These are phyloP conservation scores for Stenichneumon culpator DNA, from an alignment of 2,888 invertebrate genomes.

Conservation along the genomic window DNA sequence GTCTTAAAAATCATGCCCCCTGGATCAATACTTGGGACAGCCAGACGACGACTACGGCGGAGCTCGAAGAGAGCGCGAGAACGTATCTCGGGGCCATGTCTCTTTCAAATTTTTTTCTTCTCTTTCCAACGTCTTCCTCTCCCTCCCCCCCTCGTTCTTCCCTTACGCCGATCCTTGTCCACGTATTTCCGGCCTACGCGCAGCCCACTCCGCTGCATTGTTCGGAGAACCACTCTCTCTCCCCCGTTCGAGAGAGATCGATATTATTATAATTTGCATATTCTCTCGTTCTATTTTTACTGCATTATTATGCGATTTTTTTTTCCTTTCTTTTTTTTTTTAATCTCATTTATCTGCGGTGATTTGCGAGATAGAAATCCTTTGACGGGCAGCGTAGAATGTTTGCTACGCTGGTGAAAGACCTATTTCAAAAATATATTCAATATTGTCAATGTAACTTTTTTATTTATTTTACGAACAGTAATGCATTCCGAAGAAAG, in stretches of 20 bases:
- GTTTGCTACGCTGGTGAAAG: not conserved
- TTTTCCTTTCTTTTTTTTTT: not conserved
- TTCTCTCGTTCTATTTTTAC: conserved; percentile 9
- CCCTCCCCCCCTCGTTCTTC: conserved; percentile 21
- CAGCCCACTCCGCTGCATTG: conserved; percentile 48
- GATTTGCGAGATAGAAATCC: not conserved
- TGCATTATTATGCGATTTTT: not conserved
- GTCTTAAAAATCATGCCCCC: conserved; percentile 81
- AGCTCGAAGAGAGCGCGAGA: conserved; percentile 73
- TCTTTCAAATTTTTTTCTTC: conserved; percentile 50
- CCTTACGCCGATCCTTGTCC: conserved; percentile 29
- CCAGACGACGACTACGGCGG: conserved; percentile 69
- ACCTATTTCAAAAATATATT: not conserved
- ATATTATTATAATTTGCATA: conserved; percentile 49
- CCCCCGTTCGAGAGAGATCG: conserved; percentile 38
- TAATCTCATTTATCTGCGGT: not conserved
- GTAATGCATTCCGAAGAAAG: no score
- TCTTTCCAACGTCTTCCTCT: conserved; percentile 37
- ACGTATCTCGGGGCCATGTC: conserved; percentile 64
- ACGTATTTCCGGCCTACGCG: conserved; percentile 56
- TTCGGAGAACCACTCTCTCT: conserved; percentile 14
- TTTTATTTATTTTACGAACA: not conserved
- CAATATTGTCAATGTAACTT: not conserved
- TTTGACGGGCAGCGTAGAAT: not conserved
- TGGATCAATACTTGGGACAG: conserved; percentile 80